phyloP scores from a whole-genome alignment of 1,140 invertebrate species.

The Drosophila persimilis region DNA sequence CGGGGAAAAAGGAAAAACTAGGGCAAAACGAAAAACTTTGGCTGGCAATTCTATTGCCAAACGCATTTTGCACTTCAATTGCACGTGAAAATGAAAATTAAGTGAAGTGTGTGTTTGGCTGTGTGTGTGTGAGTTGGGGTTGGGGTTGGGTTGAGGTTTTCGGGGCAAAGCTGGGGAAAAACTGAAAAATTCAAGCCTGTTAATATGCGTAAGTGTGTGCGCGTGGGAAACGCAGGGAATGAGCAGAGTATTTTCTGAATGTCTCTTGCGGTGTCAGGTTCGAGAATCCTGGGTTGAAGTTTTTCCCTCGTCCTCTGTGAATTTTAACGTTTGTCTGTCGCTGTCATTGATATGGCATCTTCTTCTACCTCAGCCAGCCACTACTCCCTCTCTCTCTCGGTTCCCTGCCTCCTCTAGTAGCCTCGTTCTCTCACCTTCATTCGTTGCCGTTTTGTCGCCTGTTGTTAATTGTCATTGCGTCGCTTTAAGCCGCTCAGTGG shows the following conservation, averaged over 20 bases:
- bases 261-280: slow-evolving; percentile 19
- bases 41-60: slow-evolving; percentile 57
- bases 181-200: slow-evolving; percentile 62
- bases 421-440: slow-evolving; percentile 12
- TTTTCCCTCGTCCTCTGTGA: neutral
- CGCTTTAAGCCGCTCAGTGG: slow-evolving; percentile 70
- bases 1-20: no score
- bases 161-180: slow-evolving; percentile 14
- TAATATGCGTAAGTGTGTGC: slow-evolving; percentile 70
- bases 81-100: slow-evolving; percentile 58
- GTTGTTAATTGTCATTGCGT: slow-evolving; percentile 78
- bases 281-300: slow-evolving; percentile 32
- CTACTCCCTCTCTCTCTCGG: neutral
- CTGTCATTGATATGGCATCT: slow-evolving; percentile 66
- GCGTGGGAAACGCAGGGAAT: neutral
- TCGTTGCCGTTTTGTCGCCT: slow-evolving; percentile 64
- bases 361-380: slow-evolving; percentile 25
- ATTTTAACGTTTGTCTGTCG: slow-evolving; percentile 27
- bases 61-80: slow-evolving; percentile 62
- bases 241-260: slow-evolving; percentile 7
- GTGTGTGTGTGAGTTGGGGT: neutral
- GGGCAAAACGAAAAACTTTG: slow-evolving; percentile 37
- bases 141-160: neutral
- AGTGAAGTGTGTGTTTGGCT: slow-evolving; percentile 16
- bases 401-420: neutral